Evolutionary conservation across 2,113 vertebrate genomes (phyloP).

Genomic region (Perognathus longimembris): DNA sequence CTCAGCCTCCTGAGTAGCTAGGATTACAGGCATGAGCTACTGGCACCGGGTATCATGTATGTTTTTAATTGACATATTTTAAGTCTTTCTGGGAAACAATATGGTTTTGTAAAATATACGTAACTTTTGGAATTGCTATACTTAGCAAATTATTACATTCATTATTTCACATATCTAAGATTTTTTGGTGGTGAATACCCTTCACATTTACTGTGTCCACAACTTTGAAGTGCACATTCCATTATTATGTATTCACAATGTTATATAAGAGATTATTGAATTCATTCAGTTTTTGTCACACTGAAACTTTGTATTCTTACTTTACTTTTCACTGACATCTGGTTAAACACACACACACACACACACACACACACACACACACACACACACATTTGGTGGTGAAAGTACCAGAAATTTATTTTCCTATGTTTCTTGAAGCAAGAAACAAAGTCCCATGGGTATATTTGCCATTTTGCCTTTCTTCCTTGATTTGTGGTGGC

Average conservation of each 20-base stretch:
- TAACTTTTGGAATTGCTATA: neutral
- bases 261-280: neutral
- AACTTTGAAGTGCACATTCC: neutral
- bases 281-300: neutral
- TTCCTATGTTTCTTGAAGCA: neutral
- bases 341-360: no score
- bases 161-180: neutral
- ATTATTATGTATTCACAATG: neutral
- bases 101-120: neutral
- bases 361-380: no score
- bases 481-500: neutral
- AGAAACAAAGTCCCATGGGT: neutral
- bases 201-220: neutral
- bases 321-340: no score
- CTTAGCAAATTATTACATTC: neutral
- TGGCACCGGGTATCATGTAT: no score
- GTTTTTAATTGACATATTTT: neutral
- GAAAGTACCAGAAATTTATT: slow-evolving; percentile 13
- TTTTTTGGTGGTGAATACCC: neutral
- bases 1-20: no score
- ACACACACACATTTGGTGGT: no score
- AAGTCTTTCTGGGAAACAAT: neutral
- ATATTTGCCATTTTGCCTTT: neutral
- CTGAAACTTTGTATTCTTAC: neutral
- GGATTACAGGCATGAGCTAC: no score